These are phyloP conservation scores for Eulemur rubriventer DNA, from an alignment of 2,797 vertebrate species.

Conservation along the genomic window DNA sequence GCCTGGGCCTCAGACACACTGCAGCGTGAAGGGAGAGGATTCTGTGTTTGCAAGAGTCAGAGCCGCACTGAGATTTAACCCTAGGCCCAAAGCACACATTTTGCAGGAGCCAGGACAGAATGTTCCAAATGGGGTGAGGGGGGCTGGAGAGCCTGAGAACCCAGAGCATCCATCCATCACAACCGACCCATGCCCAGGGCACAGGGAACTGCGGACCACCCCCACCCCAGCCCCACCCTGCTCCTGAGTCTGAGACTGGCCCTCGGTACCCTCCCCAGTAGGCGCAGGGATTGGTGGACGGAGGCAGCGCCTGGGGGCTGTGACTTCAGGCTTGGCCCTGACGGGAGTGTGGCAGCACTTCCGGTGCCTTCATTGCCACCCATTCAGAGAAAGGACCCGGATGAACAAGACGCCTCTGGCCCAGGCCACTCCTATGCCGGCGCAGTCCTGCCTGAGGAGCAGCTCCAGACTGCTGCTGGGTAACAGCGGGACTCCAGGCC, in stretches of 20 bases:
- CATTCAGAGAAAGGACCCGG: background rate
- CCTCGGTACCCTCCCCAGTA: background rate
- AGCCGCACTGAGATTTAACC: rapidly evolving
- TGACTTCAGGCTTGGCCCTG: background rate
- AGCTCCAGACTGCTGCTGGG: background rate
- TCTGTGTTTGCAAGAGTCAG: background rate
- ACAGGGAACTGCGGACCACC: background rate
- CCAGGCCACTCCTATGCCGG: background rate
- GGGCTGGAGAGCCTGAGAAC: rapidly evolving
- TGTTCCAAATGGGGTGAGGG: rapidly evolving
- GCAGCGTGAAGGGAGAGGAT: background rate
- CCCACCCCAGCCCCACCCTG: background rate
- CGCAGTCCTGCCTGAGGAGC: rapidly evolving
- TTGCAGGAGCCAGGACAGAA: background rate
- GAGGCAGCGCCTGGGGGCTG: background rate
- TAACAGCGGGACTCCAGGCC: background rate
- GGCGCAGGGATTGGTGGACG: background rate
- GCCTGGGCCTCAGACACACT: too few species aligned
- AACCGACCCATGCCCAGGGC: background rate
- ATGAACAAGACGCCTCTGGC: background rate
- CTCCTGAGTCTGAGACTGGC: background rate
- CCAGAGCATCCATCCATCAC: background rate
- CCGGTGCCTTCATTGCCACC: background rate
- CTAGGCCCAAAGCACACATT: too few species aligned
- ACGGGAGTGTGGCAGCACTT: rapidly evolving